Conservation (phyloP, 2,113 vertebrate species). For the Periophthalmodon schlosseri region DNA sequence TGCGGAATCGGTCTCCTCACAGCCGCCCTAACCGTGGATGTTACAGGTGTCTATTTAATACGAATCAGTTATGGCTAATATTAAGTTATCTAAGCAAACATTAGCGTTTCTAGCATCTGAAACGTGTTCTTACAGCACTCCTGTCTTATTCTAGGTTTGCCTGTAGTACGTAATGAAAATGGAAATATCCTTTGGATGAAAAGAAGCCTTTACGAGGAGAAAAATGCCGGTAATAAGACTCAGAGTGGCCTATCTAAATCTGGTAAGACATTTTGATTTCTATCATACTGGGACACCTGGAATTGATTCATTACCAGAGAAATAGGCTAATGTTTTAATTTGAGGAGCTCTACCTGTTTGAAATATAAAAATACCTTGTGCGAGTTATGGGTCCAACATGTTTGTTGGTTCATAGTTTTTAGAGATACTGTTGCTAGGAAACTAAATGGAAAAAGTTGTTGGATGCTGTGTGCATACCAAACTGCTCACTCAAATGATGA, state of each 20-base stretch:
- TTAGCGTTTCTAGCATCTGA: not conserved
- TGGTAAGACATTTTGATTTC: constrained; percentile 48
- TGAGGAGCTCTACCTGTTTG: not conserved
- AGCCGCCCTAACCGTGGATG: constrained; percentile 55
- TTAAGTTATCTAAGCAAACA: not conserved
- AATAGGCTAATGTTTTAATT: too few relatives aligned
- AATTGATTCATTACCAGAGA: not conserved
- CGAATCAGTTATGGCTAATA: not conserved
- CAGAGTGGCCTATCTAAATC: constrained; percentile 38
- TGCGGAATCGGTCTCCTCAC: constrained; percentile 68
- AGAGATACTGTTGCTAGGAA: constrained; percentile 69
- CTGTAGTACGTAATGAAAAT: constrained; percentile 23
- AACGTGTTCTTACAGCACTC: not conserved
- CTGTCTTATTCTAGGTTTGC: constrained; percentile 27
- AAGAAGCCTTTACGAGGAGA: constrained; percentile 56
- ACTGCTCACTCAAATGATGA: constrained; percentile 45
- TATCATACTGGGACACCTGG: not conserved
- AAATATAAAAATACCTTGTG: not conserved
- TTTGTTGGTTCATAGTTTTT: constrained; percentile 60
- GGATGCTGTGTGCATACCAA: constrained; percentile 44
- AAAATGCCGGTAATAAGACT: constrained; percentile 62
- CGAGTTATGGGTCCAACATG: not conserved
- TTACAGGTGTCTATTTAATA: constrained; percentile 64
- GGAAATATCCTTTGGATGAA: constrained; percentile 43
- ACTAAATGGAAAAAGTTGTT: constrained; percentile 54